These are phyloP conservation scores for Drosophila repleta DNA, from an alignment of 1,140 invertebrate genomes.

Conservation along the genomic window DNA sequence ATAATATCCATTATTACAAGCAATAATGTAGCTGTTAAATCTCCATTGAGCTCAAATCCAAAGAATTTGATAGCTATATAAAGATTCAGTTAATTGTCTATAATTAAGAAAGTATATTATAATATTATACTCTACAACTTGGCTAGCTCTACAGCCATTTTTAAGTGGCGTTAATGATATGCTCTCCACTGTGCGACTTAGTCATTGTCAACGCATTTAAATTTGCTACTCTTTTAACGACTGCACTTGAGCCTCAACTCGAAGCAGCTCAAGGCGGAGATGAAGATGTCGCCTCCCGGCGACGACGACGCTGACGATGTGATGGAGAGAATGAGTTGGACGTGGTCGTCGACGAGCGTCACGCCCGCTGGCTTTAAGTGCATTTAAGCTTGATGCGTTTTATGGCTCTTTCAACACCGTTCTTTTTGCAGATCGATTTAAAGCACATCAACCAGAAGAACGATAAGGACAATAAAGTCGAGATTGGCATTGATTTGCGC, in stretches of 20 bases:
- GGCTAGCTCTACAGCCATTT: too few relatives aligned
- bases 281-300: conserved; percentile 44
- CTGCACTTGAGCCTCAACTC: conserved; percentile 59
- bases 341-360: conserved; percentile 31
- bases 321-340: conserved; percentile 21
- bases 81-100: too few relatives aligned
- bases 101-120: too few relatives aligned
- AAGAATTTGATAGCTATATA: too few relatives aligned
- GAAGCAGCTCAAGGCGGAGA: conserved; percentile 31
- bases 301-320: not conserved
- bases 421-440: conserved; percentile 90
- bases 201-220: conserved; percentile 72
- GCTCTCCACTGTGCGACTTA: conserved; percentile 23
- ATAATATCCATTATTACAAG: too few relatives aligned
- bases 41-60: too few relatives aligned
- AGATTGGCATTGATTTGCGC: conserved; percentile 95
- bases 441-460: conserved; percentile 94
- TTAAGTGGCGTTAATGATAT: not conserved
- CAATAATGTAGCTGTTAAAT: too few relatives aligned
- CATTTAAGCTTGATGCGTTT: conserved; percentile 54
- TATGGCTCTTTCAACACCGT: conserved; percentile 54
- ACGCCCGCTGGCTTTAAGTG: conserved; percentile 56
- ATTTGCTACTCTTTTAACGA: conserved; percentile 76
- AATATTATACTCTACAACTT: too few relatives aligned
- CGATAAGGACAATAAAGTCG: conserved; percentile 90